Evolutionary conservation across 1,140 invertebrate genomes (phyloP).

Genomic region (Drosophila tropicalis): DNA sequence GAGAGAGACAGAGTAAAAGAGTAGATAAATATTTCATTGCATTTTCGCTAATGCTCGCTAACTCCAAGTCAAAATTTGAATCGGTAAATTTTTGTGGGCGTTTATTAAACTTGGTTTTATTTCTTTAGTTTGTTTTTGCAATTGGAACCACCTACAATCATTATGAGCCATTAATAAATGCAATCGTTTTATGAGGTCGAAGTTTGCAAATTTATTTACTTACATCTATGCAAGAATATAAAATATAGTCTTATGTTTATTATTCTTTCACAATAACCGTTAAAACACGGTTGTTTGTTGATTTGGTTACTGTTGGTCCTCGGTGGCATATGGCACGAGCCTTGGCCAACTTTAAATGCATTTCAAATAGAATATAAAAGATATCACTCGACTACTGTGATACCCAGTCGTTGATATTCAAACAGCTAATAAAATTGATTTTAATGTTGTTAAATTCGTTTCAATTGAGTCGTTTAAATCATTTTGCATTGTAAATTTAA

Average conservation of each 20-base stretch:
- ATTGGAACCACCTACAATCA: slow-evolving; percentile 69
- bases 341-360: slow-evolving; percentile 69
- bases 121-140: slow-evolving; percentile 20
- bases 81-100: slow-evolving; percentile 74
- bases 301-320: slow-evolving; percentile 32
- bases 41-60: slow-evolving; percentile 54
- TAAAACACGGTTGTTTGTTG: slow-evolving; percentile 37
- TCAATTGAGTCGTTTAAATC: too few species aligned
- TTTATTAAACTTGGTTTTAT: slow-evolving; percentile 26
- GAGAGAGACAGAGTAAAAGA: not conserved
- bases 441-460: not conserved
- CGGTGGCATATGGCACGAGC: slow-evolving; percentile 66
- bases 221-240: slow-evolving; percentile 13
- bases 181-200: slow-evolving; percentile 45
- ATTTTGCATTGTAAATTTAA: too few species aligned
- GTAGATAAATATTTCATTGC: slow-evolving; percentile 53
- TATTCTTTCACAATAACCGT: slow-evolving; percentile 67
- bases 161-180: slow-evolving; percentile 68
- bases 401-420: slow-evolving; percentile 22
- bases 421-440: not conserved
- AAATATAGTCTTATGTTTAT: slow-evolving; percentile 18
- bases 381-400: slow-evolving; percentile 35
- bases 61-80: slow-evolving; percentile 28
- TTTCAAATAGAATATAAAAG: slow-evolving; percentile 45
- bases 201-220: slow-evolving; percentile 35